phyloP scores from a whole-genome alignment of 2,888 invertebrate species.

The Ceratothoa steindachneri region DNA sequence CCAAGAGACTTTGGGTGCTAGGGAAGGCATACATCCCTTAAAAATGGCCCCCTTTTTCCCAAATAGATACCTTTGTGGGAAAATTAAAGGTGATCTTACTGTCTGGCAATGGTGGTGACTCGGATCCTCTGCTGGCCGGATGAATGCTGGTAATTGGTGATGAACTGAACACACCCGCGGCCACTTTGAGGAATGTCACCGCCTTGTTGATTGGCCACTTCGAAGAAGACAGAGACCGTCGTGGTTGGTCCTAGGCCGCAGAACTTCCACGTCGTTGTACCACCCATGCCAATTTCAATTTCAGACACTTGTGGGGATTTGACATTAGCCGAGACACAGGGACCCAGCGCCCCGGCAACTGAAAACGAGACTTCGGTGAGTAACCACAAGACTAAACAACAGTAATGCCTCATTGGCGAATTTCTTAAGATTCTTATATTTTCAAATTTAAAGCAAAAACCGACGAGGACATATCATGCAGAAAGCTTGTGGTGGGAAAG shows the following conservation, averaged over 20 bases:
- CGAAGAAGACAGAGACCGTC: constrained; percentile 91
- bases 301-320: constrained; percentile 91
- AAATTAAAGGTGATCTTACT: too few relatives aligned
- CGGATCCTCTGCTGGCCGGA: constrained; percentile 90
- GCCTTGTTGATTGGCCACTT: constrained; percentile 81
- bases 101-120: constrained; percentile 95
- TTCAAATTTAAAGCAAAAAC: too few relatives aligned
- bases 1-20: too few relatives aligned
- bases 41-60: too few relatives aligned
- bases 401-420: neutral
- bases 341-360: constrained; percentile 92
- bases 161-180: constrained; percentile 93
- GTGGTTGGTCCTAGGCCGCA: constrained; percentile 88
- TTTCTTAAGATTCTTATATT: constrained; percentile 9
- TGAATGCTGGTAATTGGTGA: constrained; percentile 96
- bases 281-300: constrained; percentile 94
- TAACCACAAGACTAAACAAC: too few relatives aligned
- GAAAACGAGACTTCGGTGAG: too few relatives aligned
- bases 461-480: too few relatives aligned
- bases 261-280: constrained; percentile 97
- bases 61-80: too few relatives aligned
- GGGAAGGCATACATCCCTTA: too few relatives aligned
- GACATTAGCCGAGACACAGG: constrained; percentile 88
- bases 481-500: too few relatives aligned
- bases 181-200: constrained; percentile 93